Base-by-base conservation (phyloP, 2,888 invertebrate genomes). In the Dryocosmus kuriphilus region DNA sequence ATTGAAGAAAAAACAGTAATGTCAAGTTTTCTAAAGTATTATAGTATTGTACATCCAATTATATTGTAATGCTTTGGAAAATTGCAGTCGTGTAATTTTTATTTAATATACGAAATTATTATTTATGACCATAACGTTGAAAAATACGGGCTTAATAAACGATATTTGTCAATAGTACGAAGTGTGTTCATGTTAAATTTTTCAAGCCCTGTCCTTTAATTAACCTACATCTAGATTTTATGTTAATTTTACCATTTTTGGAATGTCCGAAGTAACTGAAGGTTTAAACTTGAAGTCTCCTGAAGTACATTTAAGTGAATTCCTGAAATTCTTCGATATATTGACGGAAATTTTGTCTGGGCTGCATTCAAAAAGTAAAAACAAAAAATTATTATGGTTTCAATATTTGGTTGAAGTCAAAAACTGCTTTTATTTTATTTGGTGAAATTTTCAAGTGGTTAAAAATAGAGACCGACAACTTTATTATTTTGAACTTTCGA, bases 1-100 rank as follows among this genome's bases (percentile, higher is more conserved):
- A 79, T 80, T 79, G 79, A 77, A 32, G 77, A 78, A 77, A 77
- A 82, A 79, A 55, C 78, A 77, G 76, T 82, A 81, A 85, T 84
- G 81, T 87, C 83, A 86, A 84, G 81, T 86, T 88, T 87, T 90
- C 88, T 86, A 83, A 89, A 88, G 90, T 89, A 89, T 90, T 88
- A 87, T 46, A 55, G n/a, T 51, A 32, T 32, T 27, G 85, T 82
- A 81, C 81, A 75, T 24, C 35, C 74, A 79, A 61, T 80, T 78
- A 51, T 80, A 80, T 77, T 81, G 41, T 77, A 77, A 74, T 74
- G 22, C 61, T 55, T 60, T 60, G 60, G 62, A 67, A 60, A 63
- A 51, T 76, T 61, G 78, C 75, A 71, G 57, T 71, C 67, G 62
- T 55, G 51, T 71, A 71, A 71, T 71, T 71, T 71, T 71, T 71